Base-by-base conservation (phyloP, 2,888 invertebrate species). In the Polyommatus icarus region DNA sequence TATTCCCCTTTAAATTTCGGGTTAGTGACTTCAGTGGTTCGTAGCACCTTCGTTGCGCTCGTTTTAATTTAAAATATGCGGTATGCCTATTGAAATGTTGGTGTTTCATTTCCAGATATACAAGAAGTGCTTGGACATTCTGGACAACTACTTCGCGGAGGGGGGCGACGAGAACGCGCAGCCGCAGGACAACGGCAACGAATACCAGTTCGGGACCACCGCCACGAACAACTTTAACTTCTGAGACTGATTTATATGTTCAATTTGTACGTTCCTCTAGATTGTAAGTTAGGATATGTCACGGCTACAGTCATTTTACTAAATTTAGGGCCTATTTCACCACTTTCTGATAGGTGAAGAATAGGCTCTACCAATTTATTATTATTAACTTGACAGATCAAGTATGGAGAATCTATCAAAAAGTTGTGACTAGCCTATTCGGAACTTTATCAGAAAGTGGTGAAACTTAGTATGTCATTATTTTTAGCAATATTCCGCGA, bases 121-220 rank as follows among this genome's bases (percentile, higher is more conserved):
- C 92, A 96, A 96, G 85, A 98, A 98, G 87, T 96, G 97, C 0
- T 95, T 96, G 67, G 94, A 95, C 77, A 95, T 98, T 80, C 95
- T 98, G 76, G 98, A 98, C 83, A 95, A 94, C 0, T 98, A 96
- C 90, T 98, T 98, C 87, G 94, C 95, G 0, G 95, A 95, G 0
- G 95, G 93, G 80, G 96, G 90, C 0, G 92, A 93, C 5, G 81
- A 83, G 0, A 84, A 80, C 1, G 86, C 89, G 0, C 87, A 87
- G 1, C 94, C 94, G 0, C 81, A 83, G 0, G 84, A 90, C 20
- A 87, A 82, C 0, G 84, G 86, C 0, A 87, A 88, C 0, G 89
- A 92, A 73, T 94, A 86, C 76, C 87, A 91, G 61, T 94, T 94
- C 36, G 90, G 89, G 0, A 80, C 83, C 78, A 15, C 80, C 80